Evolutionary conservation across 2,888 invertebrate species (phyloP).

Genomic region (Scotopteryx bipunctaria): DNA sequence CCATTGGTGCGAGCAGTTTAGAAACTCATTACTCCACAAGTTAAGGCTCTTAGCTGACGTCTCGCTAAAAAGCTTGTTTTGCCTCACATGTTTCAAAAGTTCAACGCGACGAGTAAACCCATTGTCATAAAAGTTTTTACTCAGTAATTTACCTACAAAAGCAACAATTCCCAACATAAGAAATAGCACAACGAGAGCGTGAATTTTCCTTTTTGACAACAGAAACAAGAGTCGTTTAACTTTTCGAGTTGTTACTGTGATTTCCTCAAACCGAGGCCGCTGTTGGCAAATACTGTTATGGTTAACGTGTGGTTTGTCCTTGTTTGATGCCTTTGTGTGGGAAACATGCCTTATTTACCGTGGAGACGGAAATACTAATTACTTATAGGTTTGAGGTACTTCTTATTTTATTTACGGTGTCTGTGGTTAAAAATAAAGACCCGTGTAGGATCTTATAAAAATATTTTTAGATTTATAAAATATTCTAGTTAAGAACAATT

Average conservation of each 20-base stretch:
- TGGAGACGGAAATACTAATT: background rate
- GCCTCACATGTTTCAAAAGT: constrained; percentile 8
- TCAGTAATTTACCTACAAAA: constrained; percentile 33
- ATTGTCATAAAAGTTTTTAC: constrained; percentile 22
- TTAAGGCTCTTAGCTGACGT: background rate
- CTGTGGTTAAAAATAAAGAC: too few species aligned
- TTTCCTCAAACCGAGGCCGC: constrained; percentile 40
- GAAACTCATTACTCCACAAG: background rate
- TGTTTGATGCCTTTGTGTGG: constrained; percentile 10
- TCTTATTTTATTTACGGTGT: background rate
- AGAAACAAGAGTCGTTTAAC: constrained; percentile 67
- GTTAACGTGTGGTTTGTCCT: constrained; percentile 22
- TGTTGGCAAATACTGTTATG: constrained; percentile 39
- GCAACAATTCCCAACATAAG: constrained; percentile 40
- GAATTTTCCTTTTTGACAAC: constrained; percentile 62
- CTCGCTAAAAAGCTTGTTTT: background rate
- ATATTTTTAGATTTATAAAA: too few species aligned
- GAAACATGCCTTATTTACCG: constrained; percentile 4
- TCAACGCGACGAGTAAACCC: constrained; percentile 8
- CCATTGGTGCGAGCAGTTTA: background rate
- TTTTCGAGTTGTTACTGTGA: constrained; percentile 57
- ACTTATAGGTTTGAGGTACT: background rate
- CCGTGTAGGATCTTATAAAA: too few species aligned
- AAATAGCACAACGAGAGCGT: constrained; percentile 42
- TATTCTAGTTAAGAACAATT: too few species aligned